Evolutionary conservation across 2,113 vertebrate genomes (phyloP), one percentile per base, ranked within the genome.

Genomic region (Triplophysa dalaica): DNA sequence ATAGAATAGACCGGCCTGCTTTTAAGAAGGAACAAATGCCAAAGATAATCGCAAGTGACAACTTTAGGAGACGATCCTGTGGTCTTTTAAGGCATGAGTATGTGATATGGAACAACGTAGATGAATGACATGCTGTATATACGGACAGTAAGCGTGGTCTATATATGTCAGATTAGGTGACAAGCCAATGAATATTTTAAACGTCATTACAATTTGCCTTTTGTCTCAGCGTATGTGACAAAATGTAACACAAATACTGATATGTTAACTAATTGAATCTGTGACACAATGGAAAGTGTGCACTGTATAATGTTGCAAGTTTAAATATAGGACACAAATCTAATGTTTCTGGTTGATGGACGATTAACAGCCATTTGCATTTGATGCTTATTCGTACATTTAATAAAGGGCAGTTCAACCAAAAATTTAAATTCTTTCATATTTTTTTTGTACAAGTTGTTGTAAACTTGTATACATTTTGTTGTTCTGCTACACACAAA

Each of bases 11-110:
- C 9, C 45, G n/a, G 56, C 48, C 60, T 56, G 78, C 78, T 70
- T 29, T 26, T 70, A 54, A 79, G 56, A 73, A 22, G 79, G 70
- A 75, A 82, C 29, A 60, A 82, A 84, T 73, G 69, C 16, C 70
- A 77, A 84, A 86, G 70, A 81, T 83, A 84, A 91, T 86, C 75
- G 75, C 29, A 85, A 65, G 70, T 79, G 81, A 88, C 81, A 83
- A 84, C 64, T 77, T 84, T 62, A 77, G 64, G 58, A 82, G 58
- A 62, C 41, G 50, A 69, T 82, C 19, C 54, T 64, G 72, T 65
- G 33, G 45, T 84, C 58, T 76, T 60, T 61, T 68, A 33, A 69
- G 75, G 29, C 48, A 56, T 21, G 38, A 54, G 63, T 62, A 38
- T 78, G 77, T 80, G 45, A 68, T 85, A 69, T 8, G 41, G 61